Evolutionary conservation across 2,888 invertebrate species (phyloP), one percentile per base, ranked within the genome.

Genomic region (Amphimallon solstitiale): DNA sequence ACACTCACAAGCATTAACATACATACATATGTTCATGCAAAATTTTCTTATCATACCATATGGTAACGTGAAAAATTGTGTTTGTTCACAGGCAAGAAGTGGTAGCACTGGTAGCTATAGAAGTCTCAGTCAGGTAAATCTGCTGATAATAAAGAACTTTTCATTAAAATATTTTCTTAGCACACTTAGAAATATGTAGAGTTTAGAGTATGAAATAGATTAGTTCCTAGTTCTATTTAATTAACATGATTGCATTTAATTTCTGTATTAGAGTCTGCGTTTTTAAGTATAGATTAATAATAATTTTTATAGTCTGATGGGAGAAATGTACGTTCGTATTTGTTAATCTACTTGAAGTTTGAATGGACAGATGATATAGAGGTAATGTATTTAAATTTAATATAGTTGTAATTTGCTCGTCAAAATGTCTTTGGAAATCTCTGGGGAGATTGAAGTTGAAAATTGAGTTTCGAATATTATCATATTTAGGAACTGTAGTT

Each of bases 21-120:
- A 7, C n/a, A 2, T 48, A n/a, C 19, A 6, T 48, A 7, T 23
- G 6, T 48, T 23, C 40, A 21, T 48, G 21, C 12, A 48, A 17
- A 23, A 23, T 34, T 34, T 17, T 9, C 7, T 19, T 1, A 23
- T 23, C 21, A 48, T 12, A 48, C 45, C 43, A n/a, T 9, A 64
- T 29, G 70, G 46, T 40, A 48, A 56, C 60, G 21, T 38, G 60
- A 65, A 59, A 21, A 40, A 48, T 60, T 65, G 37, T 63, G 45
- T 76, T 73, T 76, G 72, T 76, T 91, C 89, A 81, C 92, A 92
- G 92, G 92, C 92, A 84, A 90, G 92, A 88, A 92, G 91, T 87
- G 91, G 92, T 85, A 92, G 92, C 88, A 91, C 92, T 86, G 90
- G 90, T 92, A 92, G 92, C 90, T 91, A 92, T 91, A 91, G 92